Percentiles rank a stretch among this genome's conserved stretches.
phyloP scores from a whole-genome alignment of 53 echinoderm and acorn worm genomes.

The Zoroaster sp. region DNA sequence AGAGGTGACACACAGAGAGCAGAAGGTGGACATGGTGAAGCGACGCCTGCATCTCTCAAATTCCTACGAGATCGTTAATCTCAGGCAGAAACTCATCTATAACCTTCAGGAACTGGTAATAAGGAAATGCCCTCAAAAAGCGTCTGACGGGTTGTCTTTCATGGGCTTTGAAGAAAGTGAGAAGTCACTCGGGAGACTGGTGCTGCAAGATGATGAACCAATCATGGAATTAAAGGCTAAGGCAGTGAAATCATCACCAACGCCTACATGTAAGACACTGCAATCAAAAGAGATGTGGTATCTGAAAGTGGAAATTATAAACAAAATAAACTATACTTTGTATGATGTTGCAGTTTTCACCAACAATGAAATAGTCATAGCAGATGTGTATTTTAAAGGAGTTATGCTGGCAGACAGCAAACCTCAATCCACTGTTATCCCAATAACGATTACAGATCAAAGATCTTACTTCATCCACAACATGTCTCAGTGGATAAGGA shows the following conservation, averaged over 20 bases:
- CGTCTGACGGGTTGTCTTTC: neutral
- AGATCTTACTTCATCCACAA: neutral
- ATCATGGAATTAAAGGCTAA: neutral
- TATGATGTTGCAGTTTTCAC: conserved; percentile 21
- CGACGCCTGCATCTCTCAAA: neutral
- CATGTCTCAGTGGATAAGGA: neutral
- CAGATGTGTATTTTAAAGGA: neutral
- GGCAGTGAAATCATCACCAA: neutral
- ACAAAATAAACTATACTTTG: neutral
- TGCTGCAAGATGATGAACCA: neutral
- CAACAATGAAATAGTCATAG: neutral
- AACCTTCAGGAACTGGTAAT: neutral
- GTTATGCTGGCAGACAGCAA: neutral
- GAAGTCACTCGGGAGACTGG: neutral
- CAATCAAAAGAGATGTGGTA: neutral
- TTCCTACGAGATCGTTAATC: neutral
- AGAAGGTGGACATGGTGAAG: neutral
- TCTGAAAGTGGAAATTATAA: neutral
- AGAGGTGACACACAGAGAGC: neutral
- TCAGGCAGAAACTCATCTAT: neutral
- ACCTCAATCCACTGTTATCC: neutral
- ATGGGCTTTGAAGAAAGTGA: neutral
- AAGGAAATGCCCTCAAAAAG: neutral
- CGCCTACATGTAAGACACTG: too few relatives aligned
- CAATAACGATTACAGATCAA: neutral